Conservation (phyloP, 2,888 invertebrate species). For the Bibio marci region DNA sequence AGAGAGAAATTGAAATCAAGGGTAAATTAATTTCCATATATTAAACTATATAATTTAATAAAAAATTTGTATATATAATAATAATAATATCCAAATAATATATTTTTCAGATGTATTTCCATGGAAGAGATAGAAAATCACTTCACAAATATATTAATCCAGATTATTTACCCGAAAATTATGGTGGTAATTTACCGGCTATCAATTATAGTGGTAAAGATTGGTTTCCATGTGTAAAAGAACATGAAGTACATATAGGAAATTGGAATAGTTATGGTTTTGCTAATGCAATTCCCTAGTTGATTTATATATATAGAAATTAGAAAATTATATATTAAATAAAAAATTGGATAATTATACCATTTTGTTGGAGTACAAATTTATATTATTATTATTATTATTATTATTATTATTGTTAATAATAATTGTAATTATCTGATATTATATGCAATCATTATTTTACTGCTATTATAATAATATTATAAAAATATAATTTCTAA, state of each 20-base stretch:
- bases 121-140: conserved; percentile 60
- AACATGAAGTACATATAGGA: conserved; percentile 44
- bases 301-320: too few species aligned
- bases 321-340: too few species aligned
- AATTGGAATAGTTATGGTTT: conserved; percentile 53
- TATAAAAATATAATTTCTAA: too few species aligned
- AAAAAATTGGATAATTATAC: too few species aligned
- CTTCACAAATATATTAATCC: conserved; percentile 56
- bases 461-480: too few species aligned
- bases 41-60: not conserved
- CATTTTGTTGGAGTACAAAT: too few species aligned
- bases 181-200: conserved; percentile 53
- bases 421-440: too few species aligned
- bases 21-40: conserved; percentile 32
- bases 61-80: not conserved
- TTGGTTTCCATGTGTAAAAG: conserved; percentile 56
- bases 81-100: conserved; percentile 1
- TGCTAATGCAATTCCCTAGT: conserved; percentile 23
- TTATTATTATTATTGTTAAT: too few species aligned
- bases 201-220: conserved; percentile 61
- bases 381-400: too few species aligned
- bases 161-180: conserved; percentile 53
- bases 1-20: conserved; percentile 58
- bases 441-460: too few species aligned
- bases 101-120: conserved; percentile 56